Evolutionary conservation across 53 echinoderm and acorn worm genomes (phyloP), one percentile per base, ranked within the genome.

Genomic region (Echinometra lucunter): DNA sequence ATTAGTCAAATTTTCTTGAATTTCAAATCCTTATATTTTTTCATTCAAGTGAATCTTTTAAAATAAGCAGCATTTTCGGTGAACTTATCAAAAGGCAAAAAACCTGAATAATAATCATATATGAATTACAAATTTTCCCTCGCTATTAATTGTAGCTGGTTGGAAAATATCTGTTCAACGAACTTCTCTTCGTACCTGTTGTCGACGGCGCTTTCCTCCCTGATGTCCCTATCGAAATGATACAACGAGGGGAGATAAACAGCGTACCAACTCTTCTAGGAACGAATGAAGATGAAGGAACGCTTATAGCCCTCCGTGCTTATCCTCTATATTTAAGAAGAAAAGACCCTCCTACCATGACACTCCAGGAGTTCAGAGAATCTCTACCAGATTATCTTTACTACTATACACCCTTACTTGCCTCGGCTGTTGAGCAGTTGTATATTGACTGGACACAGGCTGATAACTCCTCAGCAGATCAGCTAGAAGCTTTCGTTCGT

Each of bases 241-340:
- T 97, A 37, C 27, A 96, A 69, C 78, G 74, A 63, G 93, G 74
- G 21, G 66, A 96, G 63, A 95, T 96, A 90, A 92, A 93, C 55
- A 92, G 88, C 42, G 96, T 95, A 60, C 74, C 95, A 38, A 89
- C 97, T 44, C 87, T 97, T 21, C 80, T 97, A 9, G 97, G 97
- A 0, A 95, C 95, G 21, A 97, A 97, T 67, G 88, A 67, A 58
- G 97, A 97, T 27, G 97, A 97, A 53, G 97, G 97, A 32, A 95
- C 94, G 1, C 94, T 97, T 5, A 95, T 95, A 44, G 97, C 96
- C 16, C 82, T 97, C 42, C 89, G 95, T n/a, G 96, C 95, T 7
- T 95, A 63, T 66, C 90, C 96, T 13, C 21, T 44, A 37, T 94
- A 95, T 44, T 6, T 91, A 44, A 66, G 66, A 45, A 89, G 91